Evolutionary conservation across 2,113 vertebrate genomes (phyloP), one percentile per base, ranked within the genome.

Genomic region (Cercopithecus mona): DNA sequence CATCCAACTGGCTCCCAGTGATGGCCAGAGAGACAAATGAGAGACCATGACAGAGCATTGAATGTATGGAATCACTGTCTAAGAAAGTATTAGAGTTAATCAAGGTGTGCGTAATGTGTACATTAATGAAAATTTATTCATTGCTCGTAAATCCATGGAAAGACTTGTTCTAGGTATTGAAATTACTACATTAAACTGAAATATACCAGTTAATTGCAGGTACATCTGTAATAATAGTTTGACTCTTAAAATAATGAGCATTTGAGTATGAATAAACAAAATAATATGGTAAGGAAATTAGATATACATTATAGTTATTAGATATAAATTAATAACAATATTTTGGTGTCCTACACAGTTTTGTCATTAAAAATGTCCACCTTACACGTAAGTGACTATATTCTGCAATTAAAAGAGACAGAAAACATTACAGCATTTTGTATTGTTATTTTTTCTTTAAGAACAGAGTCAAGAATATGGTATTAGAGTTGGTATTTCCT

Each of bases 201-300:
- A n/a, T 76, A 27, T 93, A 78, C 9, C 10, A 70, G 73, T 79
- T 87, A 93, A 88, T 93, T n/a, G 48, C 7, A 85, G 35, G 57
- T 81, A 85, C 2, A 52, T 89, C 76, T 89, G 27, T 83, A 96
- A 94, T 92, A 97, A 90, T 61, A 43, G 14, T 61, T 97, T 32
- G 10, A 96, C 35, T 68, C 1, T 0, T 83, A 92, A 88, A 72
- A 70, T 93, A 94, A 75, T 83, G 30, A 79, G 4, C 75, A 97
- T 45, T 50, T 91, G 80, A 90, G 59, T 90, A 82, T 75, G 55
- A 61, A 89, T 35, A 89, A 18, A 97, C 89, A 93, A 75, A 91
- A 89, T 68, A 3, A 7, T 4, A 97, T 76, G 14, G 43, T 85
- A 50, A 55, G 40, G n/a, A 94, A 76, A 68, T 97, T 78, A 43